Conservation (phyloP, 1,140 invertebrate genomes). For the Heliconius congener region DNA sequence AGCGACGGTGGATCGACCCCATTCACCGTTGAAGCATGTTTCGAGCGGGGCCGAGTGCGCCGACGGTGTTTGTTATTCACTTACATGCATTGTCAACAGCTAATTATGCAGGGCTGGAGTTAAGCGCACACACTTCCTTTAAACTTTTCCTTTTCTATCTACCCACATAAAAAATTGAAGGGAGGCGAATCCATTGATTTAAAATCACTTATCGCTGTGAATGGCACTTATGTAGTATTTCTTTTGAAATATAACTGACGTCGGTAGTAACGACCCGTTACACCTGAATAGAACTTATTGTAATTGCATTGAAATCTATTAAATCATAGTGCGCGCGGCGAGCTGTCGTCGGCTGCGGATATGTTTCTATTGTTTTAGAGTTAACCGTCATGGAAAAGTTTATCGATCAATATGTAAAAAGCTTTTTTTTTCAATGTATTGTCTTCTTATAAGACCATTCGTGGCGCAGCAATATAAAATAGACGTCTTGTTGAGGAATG, state of each 20-base stretch:
- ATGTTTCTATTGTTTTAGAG: constrained; percentile 25
- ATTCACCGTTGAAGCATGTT: constrained; percentile 37
- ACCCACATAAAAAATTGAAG: constrained; percentile 32
- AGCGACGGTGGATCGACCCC: constrained; percentile 10
- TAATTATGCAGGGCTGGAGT: constrained; percentile 47
- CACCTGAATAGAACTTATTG: constrained; percentile 39
- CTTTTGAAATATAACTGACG: constrained; percentile 39
- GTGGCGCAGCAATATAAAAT: no score
- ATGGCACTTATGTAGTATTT: constrained; percentile 39
- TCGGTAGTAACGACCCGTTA: constrained; percentile 36
- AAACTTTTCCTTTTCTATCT: constrained; percentile 40
- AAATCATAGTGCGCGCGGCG: constrained; percentile 33
- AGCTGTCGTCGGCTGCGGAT: constrained; percentile 16
- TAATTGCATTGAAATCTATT: constrained; percentile 43
- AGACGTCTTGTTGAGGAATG: no score
- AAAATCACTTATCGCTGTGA: constrained; percentile 39
- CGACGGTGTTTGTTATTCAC: constrained; percentile 52
- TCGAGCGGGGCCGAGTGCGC: constrained; percentile 41
- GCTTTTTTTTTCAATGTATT: no score
- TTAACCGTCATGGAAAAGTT: constrained; percentile 29
- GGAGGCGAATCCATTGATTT: constrained; percentile 41
- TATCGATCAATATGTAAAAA: background rate
- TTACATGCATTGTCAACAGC: constrained; percentile 48
- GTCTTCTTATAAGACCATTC: no score
- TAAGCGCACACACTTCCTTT: constrained; percentile 48